These are phyloP conservation scores for Megaustenia siamemsis DNA, from an alignment of 2,888 invertebrate species.

Conservation along the genomic window DNA sequence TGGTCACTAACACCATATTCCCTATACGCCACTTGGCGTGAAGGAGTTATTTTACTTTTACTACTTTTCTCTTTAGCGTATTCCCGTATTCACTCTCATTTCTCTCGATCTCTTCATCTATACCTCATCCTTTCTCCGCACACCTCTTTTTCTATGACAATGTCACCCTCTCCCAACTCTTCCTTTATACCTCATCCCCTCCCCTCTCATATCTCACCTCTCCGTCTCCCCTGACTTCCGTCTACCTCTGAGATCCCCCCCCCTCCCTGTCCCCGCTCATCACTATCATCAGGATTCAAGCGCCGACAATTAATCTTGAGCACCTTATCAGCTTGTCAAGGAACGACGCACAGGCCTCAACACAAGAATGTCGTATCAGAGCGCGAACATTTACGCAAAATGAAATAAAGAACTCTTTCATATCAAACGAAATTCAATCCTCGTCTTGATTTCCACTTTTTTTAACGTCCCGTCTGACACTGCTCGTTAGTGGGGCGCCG, in stretches of 20 bases:
- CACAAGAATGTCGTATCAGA: neutral
- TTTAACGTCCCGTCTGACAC: neutral
- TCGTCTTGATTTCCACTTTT: neutral
- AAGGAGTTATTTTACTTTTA: too few relatives aligned
- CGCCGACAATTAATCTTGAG: too few relatives aligned
- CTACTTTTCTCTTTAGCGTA: neutral
- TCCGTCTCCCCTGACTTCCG: neutral
- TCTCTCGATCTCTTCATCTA: neutral
- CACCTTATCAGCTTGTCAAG: neutral
- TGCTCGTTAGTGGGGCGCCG: conserved; percentile 30
- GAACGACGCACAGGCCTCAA: neutral
- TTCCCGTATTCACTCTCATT: neutral
- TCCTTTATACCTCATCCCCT: neutral
- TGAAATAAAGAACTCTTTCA: neutral
- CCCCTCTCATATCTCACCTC: neutral
- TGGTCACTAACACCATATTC: too few relatives aligned
- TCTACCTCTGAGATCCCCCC: too few relatives aligned
- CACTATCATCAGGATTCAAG: too few relatives aligned
- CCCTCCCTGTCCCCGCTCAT: too few relatives aligned
- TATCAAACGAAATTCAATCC: neutral
- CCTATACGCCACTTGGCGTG: too few relatives aligned
- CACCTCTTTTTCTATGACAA: neutral
- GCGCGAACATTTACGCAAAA: neutral
- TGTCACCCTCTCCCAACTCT: neutral
- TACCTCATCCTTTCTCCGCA: neutral